Evolutionary conservation across 1,140 invertebrate species (phyloP).

Genomic region (Philaenus spumarius): DNA sequence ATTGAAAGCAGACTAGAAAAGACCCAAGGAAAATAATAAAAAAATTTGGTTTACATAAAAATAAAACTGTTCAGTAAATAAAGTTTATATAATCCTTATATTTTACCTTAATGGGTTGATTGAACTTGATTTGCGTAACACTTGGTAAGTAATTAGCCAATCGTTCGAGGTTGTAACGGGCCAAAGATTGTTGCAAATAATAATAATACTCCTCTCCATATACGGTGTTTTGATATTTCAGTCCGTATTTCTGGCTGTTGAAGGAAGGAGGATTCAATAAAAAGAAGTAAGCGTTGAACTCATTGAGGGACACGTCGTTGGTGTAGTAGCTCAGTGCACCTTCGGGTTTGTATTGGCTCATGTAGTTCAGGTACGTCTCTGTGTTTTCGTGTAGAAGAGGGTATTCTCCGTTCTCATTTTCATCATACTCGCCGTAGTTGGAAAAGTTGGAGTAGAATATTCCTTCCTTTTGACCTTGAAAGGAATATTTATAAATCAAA

Average conservation of each 20-base stretch:
- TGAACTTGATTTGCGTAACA: slow-evolving; percentile 48
- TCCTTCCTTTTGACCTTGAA: too few relatives aligned
- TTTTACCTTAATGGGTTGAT: slow-evolving; percentile 41
- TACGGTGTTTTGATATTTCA: slow-evolving; percentile 40
- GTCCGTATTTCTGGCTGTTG: slow-evolving; percentile 43
- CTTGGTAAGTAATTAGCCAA: slow-evolving; percentile 54
- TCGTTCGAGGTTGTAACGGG: slow-evolving; percentile 61
- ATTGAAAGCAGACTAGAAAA: slow-evolving; percentile 21
- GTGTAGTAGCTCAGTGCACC: slow-evolving; percentile 61
- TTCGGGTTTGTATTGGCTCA: slow-evolving; percentile 46
- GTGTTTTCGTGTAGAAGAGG: too few relatives aligned
- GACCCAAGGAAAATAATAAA: neutral
- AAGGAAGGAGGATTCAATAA: slow-evolving; percentile 57
- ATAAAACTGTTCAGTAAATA: too few relatives aligned
- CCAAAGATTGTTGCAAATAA: slow-evolving; percentile 51
- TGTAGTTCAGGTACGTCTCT: slow-evolving; percentile 4
- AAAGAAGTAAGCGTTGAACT: slow-evolving; percentile 58
- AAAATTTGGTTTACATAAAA: neutral
- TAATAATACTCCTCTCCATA: slow-evolving; percentile 58
- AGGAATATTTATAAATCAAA: too few relatives aligned
- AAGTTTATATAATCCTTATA: too few relatives aligned
- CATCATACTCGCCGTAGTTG: too few relatives aligned
- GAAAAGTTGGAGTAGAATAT: too few relatives aligned
- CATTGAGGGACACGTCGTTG: slow-evolving; percentile 63
- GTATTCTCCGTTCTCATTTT: too few relatives aligned